Base-by-base conservation (phyloP, 2,797 vertebrate species). In the Clarias pachynema region DNA sequence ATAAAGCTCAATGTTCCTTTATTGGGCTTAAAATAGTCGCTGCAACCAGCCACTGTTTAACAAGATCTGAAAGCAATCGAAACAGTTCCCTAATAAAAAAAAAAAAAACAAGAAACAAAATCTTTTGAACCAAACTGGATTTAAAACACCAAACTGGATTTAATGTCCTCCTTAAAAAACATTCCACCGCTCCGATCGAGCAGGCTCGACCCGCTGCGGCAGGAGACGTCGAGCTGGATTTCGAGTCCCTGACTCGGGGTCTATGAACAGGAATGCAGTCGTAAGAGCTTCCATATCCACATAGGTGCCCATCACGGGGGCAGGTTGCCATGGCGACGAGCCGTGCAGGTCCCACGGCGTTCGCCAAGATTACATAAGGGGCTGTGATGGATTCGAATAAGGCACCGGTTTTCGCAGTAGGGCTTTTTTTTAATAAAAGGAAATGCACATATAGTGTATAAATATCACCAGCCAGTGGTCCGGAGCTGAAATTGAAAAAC, bases 271-370 rank as follows among this genome's bases (percentile, higher is more conserved):
- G 89, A 87, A 70, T 16, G 18, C 34, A 59, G 73, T 80, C 83
- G 74, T 83, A 88, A 73, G 90, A 90, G 66, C 60, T 78, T 89
- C 84, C 78, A 83, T 78, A 86, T 90, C 93, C 92, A 92, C 91
- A 90, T 89, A 92, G 93, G 93, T 72, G 93, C 91, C 93, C 92
- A 94, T 94, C 92, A 92, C 83, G 89, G 79, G 91, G 90, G 87
- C 92, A 92, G 92, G 95, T 96, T 95, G 94, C 95, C 92, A 93
- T 96, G 94, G 94, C 87, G 94, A 95, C 95, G 80, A 90, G 82
- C 87, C 75, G 66, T 86, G 79, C 91, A 91, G 93, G 90, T 80
- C 91, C 87, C 69, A 89, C 92, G 92, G 93, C 92, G 88, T 93
- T 93, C 91, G 92, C 91, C 89, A 89, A 93, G 94, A 93, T 92